A percentile compares a stretch with the other conserved stretches of the same genome.
Evolutionary conservation across 2,113 vertebrate genomes (phyloP).

Genomic region (Laticauda laticaudata): DNA sequence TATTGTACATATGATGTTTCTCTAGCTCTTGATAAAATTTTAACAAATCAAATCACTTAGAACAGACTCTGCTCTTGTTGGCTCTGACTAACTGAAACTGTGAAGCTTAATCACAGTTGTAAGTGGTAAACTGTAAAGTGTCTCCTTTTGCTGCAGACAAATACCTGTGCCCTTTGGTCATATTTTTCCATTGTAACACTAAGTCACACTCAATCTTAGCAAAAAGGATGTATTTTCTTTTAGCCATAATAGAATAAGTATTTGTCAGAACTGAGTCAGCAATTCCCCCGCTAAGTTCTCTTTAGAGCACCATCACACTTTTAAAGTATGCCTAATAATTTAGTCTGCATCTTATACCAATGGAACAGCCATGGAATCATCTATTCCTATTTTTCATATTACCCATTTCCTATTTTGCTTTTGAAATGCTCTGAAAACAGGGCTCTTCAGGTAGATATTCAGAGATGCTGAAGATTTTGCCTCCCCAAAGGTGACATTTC

Average conservation of each 20-base stretch:
- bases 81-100: not conserved
- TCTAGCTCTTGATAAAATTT: not conserved
- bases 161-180: not conserved
- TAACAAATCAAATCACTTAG: not conserved
- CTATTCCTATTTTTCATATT: not conserved
- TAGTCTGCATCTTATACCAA: not conserved
- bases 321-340: not conserved
- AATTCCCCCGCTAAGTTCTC: not conserved
- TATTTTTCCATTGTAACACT: not conserved
- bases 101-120: not conserved
- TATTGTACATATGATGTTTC: not conserved
- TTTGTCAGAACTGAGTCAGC: conserved; percentile 6
- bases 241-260: not conserved
- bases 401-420: not conserved
- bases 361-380: not conserved
- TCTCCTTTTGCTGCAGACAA: not conserved
- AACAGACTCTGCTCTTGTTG: not conserved
- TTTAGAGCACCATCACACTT: not conserved
- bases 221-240: not conserved
- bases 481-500: not conserved
- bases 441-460: not conserved
- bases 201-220: not conserved
- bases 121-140: not conserved
- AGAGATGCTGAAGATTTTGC: not conserved
- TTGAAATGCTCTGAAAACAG: not conserved